phyloP scores from a whole-genome alignment of 2,113 vertebrate species.

The Lepus americanus region DNA sequence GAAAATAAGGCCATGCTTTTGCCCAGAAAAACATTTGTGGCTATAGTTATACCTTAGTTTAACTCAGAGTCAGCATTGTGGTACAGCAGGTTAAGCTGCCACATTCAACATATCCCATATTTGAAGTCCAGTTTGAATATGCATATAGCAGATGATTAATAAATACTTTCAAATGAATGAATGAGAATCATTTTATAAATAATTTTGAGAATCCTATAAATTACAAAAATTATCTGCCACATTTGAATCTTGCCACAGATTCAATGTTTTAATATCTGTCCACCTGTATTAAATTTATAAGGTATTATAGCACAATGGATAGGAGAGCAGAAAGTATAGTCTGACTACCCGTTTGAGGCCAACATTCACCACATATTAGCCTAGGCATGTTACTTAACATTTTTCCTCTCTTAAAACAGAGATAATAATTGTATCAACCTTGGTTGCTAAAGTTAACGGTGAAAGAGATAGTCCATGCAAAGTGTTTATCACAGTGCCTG shows the following conservation, averaged over 20 bases:
- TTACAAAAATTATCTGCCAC: neutral
- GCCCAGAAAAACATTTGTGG: neutral
- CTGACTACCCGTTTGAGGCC: neutral
- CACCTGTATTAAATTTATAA: neutral
- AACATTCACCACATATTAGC: neutral
- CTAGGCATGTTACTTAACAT: neutral
- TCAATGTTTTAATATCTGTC: neutral
- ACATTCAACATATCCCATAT: too few species aligned
- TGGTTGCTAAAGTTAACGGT: neutral
- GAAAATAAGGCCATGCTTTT: neutral
- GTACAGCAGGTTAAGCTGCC: too few species aligned
- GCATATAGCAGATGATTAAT: neutral
- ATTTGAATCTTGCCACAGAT: neutral
- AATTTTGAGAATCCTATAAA: conserved; percentile 26
- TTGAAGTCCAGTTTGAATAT: neutral
- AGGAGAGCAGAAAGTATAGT: neutral
- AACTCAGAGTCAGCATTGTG: neutral
- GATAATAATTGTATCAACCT: neutral
- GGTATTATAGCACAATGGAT: neutral
- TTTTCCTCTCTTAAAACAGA: conserved; percentile 1
- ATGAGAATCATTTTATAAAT: conserved; percentile 28
- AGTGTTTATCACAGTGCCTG: neutral
- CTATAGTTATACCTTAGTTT: neutral
- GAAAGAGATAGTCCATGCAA: neutral
- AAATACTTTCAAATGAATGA: conserved; percentile 32